Conservation (phyloP, 2,113 vertebrate species). For the Sander lucioperca region DNA sequence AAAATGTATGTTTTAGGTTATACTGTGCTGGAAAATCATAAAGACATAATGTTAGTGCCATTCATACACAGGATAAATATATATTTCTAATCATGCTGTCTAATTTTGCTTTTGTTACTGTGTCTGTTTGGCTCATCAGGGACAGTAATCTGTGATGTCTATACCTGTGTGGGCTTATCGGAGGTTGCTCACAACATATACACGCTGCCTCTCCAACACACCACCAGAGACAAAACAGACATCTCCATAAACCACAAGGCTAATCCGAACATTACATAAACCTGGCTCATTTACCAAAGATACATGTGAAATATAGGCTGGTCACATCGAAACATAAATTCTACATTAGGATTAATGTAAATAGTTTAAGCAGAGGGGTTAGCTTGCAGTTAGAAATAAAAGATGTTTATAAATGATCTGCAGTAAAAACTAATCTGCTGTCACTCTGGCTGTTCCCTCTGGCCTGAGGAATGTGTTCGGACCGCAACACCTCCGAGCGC, state of each 20-base stretch:
- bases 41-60: neutral
- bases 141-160: conserved; percentile 22
- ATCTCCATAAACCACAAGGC: conserved; percentile 27
- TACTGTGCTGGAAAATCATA: neutral
- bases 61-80: neutral
- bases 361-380: conserved; percentile 48
- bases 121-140: conserved; percentile 19
- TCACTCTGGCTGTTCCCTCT: conserved; percentile 45
- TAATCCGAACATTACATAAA: conserved; percentile 62
- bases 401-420: conserved; percentile 72
- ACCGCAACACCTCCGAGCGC: conserved; percentile 18
- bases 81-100: neutral
- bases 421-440: conserved; percentile 51
- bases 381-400: conserved; percentile 59
- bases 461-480: conserved; percentile 56
- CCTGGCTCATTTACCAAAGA: conserved; percentile 52
- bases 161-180: conserved; percentile 32
- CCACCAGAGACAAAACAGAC: conserved; percentile 34
- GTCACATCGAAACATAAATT: conserved; percentile 55
- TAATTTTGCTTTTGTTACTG: conserved; percentile 15
- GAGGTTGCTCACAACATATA: neutral
- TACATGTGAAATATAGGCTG: conserved; percentile 55
- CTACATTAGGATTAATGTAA: conserved; percentile 43
- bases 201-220: conserved; percentile 11
- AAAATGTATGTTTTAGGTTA: conserved; percentile 32